Percentiles rank a stretch among this genome's conserved stretches.
Evolutionary conservation across 2,888 invertebrate genomes (phyloP).

Genomic region (Acleris laterana): DNA sequence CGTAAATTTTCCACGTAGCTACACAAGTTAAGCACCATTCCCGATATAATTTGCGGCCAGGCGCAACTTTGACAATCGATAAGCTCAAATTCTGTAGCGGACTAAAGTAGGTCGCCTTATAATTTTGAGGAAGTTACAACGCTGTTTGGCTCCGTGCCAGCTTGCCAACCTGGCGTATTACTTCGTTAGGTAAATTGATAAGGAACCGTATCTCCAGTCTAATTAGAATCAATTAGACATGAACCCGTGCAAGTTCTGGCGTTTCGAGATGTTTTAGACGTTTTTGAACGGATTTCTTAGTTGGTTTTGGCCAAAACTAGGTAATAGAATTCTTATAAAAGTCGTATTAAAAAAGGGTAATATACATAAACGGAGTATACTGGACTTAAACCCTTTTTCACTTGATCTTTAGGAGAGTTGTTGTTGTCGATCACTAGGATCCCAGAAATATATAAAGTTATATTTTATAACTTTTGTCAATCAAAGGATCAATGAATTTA

Average conservation of each 20-base stretch:
- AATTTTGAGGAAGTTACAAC: constrained; percentile 41
- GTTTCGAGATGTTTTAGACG: not conserved
- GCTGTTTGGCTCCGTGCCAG: constrained; percentile 53
- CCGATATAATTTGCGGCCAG: constrained; percentile 13
- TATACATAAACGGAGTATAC: too few species aligned
- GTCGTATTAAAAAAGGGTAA: too few species aligned
- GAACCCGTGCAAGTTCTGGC: constrained; percentile 16
- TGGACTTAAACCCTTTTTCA: too few species aligned
- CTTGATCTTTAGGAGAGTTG: too few species aligned
- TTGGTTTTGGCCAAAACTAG: too few species aligned
- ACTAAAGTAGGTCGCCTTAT: constrained; percentile 45
- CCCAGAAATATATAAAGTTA: too few species aligned
- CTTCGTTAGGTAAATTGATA: constrained; percentile 65
- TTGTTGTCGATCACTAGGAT: too few species aligned
- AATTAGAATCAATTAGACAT: constrained; percentile 40
- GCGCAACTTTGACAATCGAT: constrained; percentile 24
- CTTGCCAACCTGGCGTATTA: constrained; percentile 49
- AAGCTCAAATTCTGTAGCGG: constrained; percentile 17
- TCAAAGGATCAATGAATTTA: too few species aligned
- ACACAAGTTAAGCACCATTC: not conserved
- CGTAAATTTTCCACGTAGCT: too few species aligned
- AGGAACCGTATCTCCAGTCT: constrained; percentile 46
- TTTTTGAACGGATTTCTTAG: too few species aligned
- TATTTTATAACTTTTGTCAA: too few species aligned
- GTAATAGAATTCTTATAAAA: too few species aligned